phyloP scores from a whole-genome alignment of 2,113 vertebrate genomes.

The Microtus ochrogaster region DNA sequence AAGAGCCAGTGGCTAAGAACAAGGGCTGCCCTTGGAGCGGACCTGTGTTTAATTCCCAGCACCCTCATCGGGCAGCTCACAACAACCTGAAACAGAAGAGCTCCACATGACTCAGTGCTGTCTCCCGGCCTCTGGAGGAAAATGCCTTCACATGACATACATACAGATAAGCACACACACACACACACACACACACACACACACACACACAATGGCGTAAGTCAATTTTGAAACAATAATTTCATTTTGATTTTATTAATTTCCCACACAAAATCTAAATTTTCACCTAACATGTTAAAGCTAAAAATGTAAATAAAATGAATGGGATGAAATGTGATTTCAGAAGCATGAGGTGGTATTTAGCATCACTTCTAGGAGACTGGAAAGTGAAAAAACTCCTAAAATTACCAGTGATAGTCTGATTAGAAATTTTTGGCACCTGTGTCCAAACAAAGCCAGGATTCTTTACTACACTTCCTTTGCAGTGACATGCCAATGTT shows the following conservation, averaged over 20 bases:
- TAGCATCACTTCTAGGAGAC: not conserved
- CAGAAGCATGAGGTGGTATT: not conserved
- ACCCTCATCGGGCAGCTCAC: too few species aligned
- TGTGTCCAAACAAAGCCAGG: conserved; percentile 54
- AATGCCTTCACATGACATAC: not conserved
- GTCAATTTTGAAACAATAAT: not conserved
- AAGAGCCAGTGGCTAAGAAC: too few species aligned
- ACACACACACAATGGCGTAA: not conserved
- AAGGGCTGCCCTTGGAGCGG: too few species aligned
- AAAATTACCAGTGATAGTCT: conserved; percentile 55
- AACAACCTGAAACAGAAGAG: too few species aligned
- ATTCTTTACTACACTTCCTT: conserved; percentile 47
- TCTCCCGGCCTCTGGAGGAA: not conserved
- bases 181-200: not conserved
- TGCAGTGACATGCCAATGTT: conserved; percentile 29
- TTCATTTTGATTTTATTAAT: conserved; percentile 26
- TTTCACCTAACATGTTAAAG: not conserved
- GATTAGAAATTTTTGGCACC: conserved; percentile 59
- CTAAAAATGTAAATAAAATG: conserved; percentile 16
- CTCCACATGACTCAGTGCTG: not conserved
- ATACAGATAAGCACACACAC: not conserved
- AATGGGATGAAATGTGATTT: not conserved
- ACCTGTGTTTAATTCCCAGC: too few species aligned
- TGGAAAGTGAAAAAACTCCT: conserved; percentile 64
- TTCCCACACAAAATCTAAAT: conserved; percentile 12